Evolutionary conservation across 2,113 vertebrate genomes (phyloP), one percentile per base, ranked within the genome.

Genomic region (Pseudorectes ferrugineus): DNA sequence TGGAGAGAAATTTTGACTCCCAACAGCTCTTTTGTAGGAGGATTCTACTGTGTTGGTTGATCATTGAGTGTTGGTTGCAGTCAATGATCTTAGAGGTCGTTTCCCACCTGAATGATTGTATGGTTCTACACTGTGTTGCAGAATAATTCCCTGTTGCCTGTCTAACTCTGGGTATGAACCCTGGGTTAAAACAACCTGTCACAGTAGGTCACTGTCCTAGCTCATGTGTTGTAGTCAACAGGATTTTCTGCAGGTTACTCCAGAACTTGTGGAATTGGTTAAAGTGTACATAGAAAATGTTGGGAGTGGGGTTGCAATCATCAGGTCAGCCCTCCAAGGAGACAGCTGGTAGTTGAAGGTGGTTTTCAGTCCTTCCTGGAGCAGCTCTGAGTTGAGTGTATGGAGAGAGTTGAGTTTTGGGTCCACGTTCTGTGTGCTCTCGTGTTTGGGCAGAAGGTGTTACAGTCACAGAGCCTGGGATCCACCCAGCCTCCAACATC

Each of bases 361-460:
- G 25, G 7, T 9, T 62, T 86, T 45, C 9, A 11, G 42, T 58
- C 43, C 5, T 66, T 24, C 28, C 51, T 52, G 55, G 25, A 65
- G 57, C 75, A 19, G 1, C 55, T 79, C n/a, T 29, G 42, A 19
- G 11, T 9, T 16, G 24, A 8, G 4, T 10, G 4, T 12, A 2
- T 10, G 72, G 38, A 52, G 51, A 25, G n/a, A 52, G 4, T 0
- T 9, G 61, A 71, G 43, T 28, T 84, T 33, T 12, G 38, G 29
- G 22, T 31, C 63, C 2, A 0, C 19, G 36, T 33, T 59, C 43
- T 57, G 4, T 19, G 28, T 67, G 40, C n/a, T 77, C 22, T 58
- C 12, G 0, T 6, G 4, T 46, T 75, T 35, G 6, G 20, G 52
- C 16, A 45, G 38, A 38, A 24, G 0, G 0, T 24, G 24, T 58